Percentiles rank a stretch among this genome's conserved stretches.
Evolutionary conservation across 2,113 vertebrate genomes (phyloP).

Genomic region (Podilymbus podiceps): DNA sequence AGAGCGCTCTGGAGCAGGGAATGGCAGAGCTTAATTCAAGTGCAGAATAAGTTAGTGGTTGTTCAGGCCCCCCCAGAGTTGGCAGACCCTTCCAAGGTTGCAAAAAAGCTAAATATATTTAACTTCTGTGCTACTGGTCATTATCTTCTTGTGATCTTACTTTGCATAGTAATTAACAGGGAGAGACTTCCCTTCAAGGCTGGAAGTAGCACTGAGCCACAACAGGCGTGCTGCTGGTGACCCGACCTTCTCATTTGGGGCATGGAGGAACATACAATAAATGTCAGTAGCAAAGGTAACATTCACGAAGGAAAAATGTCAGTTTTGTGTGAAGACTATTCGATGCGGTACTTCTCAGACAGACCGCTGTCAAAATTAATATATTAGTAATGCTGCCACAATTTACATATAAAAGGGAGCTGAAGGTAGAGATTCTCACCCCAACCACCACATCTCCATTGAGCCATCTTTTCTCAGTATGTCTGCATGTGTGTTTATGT

Average conservation of each 20-base stretch:
- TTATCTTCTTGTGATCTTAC: constrained; percentile 29
- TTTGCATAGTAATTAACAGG: constrained; percentile 65
- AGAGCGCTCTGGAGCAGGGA: neutral
- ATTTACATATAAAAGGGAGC: neutral
- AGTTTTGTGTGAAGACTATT: constrained; percentile 45
- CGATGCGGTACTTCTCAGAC: constrained; percentile 30
- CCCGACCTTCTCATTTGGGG: constrained; percentile 74
- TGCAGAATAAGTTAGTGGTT: neutral
- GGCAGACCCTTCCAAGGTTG: neutral
- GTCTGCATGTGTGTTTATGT: neutral
- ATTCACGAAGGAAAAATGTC: constrained; percentile 68
- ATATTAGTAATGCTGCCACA: constrained; percentile 51
- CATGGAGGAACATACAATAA: constrained; percentile 61
- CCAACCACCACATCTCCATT: neutral
- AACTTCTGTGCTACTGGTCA: neutral
- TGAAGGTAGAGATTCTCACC: neutral
- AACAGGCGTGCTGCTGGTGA: constrained; percentile 57
- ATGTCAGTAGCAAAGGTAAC: constrained; percentile 72
- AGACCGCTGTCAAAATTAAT: constrained; percentile 66
- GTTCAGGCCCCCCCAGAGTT: neutral
- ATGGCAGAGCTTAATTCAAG: neutral
- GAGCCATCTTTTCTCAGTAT: neutral
- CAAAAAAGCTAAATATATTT: neutral
- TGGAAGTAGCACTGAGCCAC: constrained; percentile 54
- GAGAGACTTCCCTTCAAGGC: constrained; percentile 44